Base-by-base conservation (phyloP, 2,113 vertebrate genomes). In the Platanista minor region DNA sequence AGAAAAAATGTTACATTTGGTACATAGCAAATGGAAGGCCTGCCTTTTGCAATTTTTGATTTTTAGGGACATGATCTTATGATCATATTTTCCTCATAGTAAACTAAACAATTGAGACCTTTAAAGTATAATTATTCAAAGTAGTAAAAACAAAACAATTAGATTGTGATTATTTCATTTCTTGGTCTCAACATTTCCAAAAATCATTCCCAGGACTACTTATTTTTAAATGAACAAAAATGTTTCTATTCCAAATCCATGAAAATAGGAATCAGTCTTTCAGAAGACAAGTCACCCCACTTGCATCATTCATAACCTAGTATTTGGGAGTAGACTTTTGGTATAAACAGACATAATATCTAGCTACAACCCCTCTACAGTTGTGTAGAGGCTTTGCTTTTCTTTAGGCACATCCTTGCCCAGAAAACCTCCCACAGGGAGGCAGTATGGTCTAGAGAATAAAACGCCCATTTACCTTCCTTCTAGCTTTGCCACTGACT, bases 381-480 rank as follows among this genome's bases (percentile, higher is more conserved):
- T 62, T 82, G 5, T 66, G 39, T 14, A 49, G 41, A 84, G 66
- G 23, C 83, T 71, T 71, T 95, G 36, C 39, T 87, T 81, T 59
- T 31, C 43, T 52, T 52, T 43, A 33, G 75, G 49, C 20, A 52
- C 0, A 17, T 52, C 64, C 23, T 77, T 59, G 59, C 25, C 74
- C 33, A 71, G 80, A 67, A 95, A 97, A 94, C 54, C 57, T 87
- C 91, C 97, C 96, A 97, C 98, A 97, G 66, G 97, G 98, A 96
- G 98, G 97, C 97, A 96, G 94, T 97, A 66, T 97, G 90, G 95
- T 46, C 91, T 71, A 95, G 98, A 95, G 80, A 95, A 97, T 92
- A 10, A 91, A 81, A 59, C 7, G 29, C 20, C 12, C 69, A 4
- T 31, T 74, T 15, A 5, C 13, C 31, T n/a, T 66, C 25, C 25